Evolutionary conservation across 2,888 invertebrate genomes (phyloP).

Genomic region (Melitaea athalia): DNA sequence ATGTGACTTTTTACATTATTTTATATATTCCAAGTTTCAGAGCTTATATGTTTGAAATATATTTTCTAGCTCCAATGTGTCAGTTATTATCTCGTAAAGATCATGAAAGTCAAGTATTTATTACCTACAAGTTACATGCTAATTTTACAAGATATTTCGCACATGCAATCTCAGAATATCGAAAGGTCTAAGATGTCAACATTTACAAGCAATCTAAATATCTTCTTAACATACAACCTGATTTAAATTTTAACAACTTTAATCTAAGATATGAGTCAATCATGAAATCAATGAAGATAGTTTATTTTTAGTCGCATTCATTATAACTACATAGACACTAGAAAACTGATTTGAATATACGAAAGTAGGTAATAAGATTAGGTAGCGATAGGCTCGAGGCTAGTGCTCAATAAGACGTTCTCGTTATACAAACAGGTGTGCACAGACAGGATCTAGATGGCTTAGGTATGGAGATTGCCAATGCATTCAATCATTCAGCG

Average conservation of each 20-base stretch:
- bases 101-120: slow-evolving; percentile 9
- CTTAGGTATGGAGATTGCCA: slow-evolving; percentile 40
- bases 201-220: not conserved
- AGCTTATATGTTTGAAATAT: slow-evolving; percentile 3
- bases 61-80: not conserved
- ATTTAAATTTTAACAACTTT: no score
- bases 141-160: slow-evolving; percentile 5
- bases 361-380: slow-evolving; percentile 38
- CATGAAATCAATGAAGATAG: no score
- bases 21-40: not conserved
- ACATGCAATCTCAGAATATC: not conserved
- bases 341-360: slow-evolving; percentile 22
- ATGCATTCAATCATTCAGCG: slow-evolving; percentile 46
- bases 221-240: not conserved
- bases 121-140: slow-evolving; percentile 4
- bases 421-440: slow-evolving; percentile 40
- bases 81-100: not conserved
- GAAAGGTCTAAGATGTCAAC: not conserved
- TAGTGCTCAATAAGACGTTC: slow-evolving; percentile 40
- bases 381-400: slow-evolving; percentile 34
- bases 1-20: slow-evolving; percentile 11
- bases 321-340: not conserved
- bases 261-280: no score
- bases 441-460: slow-evolving; percentile 38
- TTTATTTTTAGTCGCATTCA: not conserved